Base-by-base conservation (phyloP, 2,797 vertebrate genomes). In the Tympanoctomys barrerae region DNA sequence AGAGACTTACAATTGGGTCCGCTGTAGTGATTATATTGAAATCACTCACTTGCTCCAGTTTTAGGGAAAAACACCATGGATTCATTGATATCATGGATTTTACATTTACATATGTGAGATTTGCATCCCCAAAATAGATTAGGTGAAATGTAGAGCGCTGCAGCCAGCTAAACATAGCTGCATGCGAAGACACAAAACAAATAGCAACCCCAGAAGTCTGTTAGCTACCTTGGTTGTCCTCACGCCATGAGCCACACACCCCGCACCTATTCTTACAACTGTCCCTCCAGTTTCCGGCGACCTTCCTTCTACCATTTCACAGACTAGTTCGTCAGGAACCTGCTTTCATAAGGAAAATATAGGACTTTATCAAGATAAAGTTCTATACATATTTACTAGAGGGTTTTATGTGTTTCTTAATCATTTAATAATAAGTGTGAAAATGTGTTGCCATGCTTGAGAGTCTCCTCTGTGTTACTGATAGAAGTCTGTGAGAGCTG, bases 11-110 rank as follows among this genome's bases (percentile, higher is more conserved):
- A 62, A 64, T 95, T 49, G 85, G 21, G 91, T 91, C n/a, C 89
- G 70, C 33, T 86, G 1, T 62, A 90, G 36, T 77, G 52, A 62
- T 87, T 94, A 75, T 78, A 94, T 89, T 70, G 33, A 94, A 96
- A 90, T 61, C 61, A 93, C 75, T 77, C 59, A 82, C 64, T 39
- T 70, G 13, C 93, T 96, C 78, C 68, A 79, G 11, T 93, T 18
- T 81, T 49, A 82, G 24, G 68, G 82, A 39, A 54, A 9, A 91
- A 2, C 83, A 87, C 87, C 5, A 2, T 18, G 54, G 2, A 57
- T 57, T 57, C 54, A 57, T 57, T 14, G 14, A 57, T 61, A 89
- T 62, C 14, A 31, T 78, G 46, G 19, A 52, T 85, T 81, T 87
- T 82, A 6, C 39, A 24, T 84, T 87, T 54, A 31, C 5, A 85